These are phyloP conservation scores for Trachurus trachurus DNA, from an alignment of 2,797 vertebrate species.

Conservation along the genomic window DNA sequence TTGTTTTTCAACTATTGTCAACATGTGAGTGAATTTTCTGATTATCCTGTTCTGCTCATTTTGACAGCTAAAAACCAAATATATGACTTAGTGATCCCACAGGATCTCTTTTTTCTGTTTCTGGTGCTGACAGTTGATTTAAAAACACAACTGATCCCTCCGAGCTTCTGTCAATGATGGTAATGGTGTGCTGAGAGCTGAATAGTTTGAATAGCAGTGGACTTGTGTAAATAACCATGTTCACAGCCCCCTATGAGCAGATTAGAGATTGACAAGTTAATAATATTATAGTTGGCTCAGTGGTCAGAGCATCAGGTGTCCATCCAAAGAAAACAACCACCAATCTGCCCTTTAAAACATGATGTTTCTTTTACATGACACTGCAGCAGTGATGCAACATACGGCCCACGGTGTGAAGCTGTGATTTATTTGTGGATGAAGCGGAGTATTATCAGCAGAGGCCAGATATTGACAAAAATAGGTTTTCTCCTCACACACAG, in stretches of 20 bases:
- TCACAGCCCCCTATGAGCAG: conserved; percentile 18
- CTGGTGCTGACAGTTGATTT: not conserved
- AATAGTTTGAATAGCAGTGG: not conserved
- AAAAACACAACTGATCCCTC: not conserved
- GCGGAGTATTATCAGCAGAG: conserved; percentile 53
- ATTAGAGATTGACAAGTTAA: conserved; percentile 42
- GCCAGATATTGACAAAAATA: conserved; percentile 49
- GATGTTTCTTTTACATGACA: conserved; percentile 29
- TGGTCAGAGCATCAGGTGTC: conserved; percentile 41
- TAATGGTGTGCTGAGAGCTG: not conserved
- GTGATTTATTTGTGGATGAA: conserved; percentile 55
- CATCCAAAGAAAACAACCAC: conserved; percentile 46
- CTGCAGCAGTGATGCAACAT: conserved; percentile 37
- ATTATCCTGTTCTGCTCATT: too few relatives aligned
- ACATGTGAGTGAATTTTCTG: too few relatives aligned
- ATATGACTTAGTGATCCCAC: not conserved
- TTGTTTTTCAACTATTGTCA: too few relatives aligned
- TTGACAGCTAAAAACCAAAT: too few relatives aligned
- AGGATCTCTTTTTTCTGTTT: not conserved
- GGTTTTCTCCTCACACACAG: conserved; percentile 31
- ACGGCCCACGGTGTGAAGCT: conserved; percentile 53
- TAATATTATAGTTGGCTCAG: conserved; percentile 45
- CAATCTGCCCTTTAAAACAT: conserved; percentile 31
- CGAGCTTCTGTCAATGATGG: conserved; percentile 6
- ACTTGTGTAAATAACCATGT: conserved; percentile 33